Evolutionary conservation across 2,113 vertebrate genomes (phyloP).

Genomic region (Turnix velox): DNA sequence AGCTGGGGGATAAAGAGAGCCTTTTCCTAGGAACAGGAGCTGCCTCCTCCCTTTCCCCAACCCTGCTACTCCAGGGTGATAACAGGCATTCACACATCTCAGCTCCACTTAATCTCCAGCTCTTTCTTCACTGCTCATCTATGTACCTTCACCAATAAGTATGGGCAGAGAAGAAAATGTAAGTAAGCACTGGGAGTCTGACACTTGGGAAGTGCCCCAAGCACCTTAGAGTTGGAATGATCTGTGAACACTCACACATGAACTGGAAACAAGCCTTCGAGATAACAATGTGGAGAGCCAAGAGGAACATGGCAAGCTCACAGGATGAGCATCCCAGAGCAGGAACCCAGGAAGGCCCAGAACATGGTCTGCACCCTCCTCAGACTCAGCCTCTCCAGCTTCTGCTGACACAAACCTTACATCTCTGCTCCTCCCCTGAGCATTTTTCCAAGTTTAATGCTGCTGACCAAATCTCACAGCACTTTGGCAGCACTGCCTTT

Average conservation of each 20-base stretch:
- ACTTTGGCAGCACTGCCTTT: neutral
- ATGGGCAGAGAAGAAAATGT: neutral
- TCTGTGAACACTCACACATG: fast-evolving
- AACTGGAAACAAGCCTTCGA: neutral
- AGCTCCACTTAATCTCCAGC: neutral
- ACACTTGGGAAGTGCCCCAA: neutral
- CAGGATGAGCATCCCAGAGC: fast-evolving
- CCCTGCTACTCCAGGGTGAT: neutral
- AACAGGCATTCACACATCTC: neutral
- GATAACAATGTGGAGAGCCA: neutral
- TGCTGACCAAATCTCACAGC: neutral
- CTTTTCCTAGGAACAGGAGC: neutral
- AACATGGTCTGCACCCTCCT: neutral
- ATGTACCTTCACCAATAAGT: too few relatives aligned
- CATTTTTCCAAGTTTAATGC: neutral
- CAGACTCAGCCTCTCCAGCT: neutral
- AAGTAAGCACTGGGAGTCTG: neutral
- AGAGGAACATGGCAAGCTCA: neutral
- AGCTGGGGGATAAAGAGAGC: neutral
- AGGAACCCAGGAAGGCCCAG: neutral
- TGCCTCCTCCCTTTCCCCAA: neutral
- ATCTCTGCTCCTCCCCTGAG: neutral
- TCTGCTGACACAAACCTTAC: neutral
- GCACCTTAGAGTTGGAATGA: neutral
- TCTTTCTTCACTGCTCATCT: neutral